Evolutionary conservation across 2,113 vertebrate species (phyloP).

Genomic region (Ameiurus melas): DNA sequence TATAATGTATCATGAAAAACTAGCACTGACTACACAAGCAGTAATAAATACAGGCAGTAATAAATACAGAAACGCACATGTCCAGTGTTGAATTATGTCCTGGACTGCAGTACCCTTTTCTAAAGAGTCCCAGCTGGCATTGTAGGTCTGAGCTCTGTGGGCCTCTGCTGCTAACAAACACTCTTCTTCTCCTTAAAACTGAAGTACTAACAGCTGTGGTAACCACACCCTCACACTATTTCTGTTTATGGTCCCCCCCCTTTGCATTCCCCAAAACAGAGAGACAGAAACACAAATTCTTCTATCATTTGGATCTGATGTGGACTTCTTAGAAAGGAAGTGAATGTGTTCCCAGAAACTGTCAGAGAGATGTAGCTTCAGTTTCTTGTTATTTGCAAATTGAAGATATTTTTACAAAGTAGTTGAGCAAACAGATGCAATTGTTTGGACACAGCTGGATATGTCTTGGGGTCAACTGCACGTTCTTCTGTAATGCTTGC

Average conservation of each 20-base stretch:
- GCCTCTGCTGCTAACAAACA: constrained; percentile 14
- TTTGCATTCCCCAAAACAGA: not conserved
- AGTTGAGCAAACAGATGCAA: not conserved
- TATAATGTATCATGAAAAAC: constrained; percentile 22
- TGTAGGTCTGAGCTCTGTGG: not conserved
- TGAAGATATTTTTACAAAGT: not conserved
- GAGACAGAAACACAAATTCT: not conserved
- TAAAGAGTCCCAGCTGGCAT: constrained; percentile 46
- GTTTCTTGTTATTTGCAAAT: not conserved
- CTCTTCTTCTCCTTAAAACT: not conserved
- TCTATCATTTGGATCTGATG: not conserved
- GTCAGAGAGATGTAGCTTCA: not conserved
- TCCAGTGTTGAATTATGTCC: constrained; percentile 29
- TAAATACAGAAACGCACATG: constrained; percentile 3
- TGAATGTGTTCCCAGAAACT: constrained; percentile 4
- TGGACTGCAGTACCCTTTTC: constrained; percentile 35
- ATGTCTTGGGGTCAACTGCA: not conserved
- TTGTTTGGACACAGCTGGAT: not conserved
- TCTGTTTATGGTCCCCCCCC: not conserved
- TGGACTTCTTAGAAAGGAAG: not conserved
- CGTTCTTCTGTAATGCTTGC: not conserved
- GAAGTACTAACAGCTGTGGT: constrained; percentile 44
- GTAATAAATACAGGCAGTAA: constrained; percentile 9
- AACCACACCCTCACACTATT: constrained; percentile 26
- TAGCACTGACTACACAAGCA: constrained; percentile 3